These are phyloP conservation scores for Rhamnusium bicolor DNA, from an alignment of 2,888 invertebrate genomes.

Conservation along the genomic window DNA sequence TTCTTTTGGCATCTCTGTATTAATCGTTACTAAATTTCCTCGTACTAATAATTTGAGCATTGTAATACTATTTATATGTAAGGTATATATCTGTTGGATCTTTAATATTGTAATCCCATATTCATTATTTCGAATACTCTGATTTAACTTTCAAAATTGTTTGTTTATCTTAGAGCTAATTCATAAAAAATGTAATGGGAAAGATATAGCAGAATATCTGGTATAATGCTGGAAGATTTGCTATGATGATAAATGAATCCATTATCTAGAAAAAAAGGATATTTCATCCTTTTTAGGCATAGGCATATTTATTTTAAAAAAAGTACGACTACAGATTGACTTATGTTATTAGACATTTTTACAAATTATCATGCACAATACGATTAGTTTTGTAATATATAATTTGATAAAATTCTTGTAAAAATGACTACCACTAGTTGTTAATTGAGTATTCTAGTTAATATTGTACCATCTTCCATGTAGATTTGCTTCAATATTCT, in stretches of 20 bases:
- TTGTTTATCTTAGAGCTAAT: too few relatives aligned
- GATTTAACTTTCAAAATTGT: too few relatives aligned
- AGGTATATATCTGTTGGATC: neutral
- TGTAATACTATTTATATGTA: neutral
- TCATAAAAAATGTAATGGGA: too few relatives aligned
- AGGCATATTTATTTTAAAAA: too few relatives aligned
- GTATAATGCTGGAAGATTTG: neutral
- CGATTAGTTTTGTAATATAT: neutral
- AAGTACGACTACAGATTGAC: neutral
- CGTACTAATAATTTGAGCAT: neutral
- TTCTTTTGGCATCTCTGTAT: too few relatives aligned
- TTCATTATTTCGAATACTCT: too few relatives aligned
- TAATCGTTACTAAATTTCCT: slow-evolving; percentile 6
- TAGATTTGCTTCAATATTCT: slow-evolving; percentile 36
- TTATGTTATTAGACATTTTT: neutral
- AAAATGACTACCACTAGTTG: neutral
- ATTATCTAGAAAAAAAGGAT: neutral
- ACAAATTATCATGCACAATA: neutral
- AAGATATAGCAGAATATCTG: neutral
- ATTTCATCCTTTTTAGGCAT: too few relatives aligned
- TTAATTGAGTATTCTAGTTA: slow-evolving; percentile 2
- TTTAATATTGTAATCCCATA: too few relatives aligned
- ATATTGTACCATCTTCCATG: neutral
- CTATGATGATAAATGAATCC: neutral
- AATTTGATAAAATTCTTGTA: neutral